These are phyloP conservation scores for Osmerus eperlanus DNA, from an alignment of 2,113 vertebrate genomes.

Conservation along the genomic window DNA sequence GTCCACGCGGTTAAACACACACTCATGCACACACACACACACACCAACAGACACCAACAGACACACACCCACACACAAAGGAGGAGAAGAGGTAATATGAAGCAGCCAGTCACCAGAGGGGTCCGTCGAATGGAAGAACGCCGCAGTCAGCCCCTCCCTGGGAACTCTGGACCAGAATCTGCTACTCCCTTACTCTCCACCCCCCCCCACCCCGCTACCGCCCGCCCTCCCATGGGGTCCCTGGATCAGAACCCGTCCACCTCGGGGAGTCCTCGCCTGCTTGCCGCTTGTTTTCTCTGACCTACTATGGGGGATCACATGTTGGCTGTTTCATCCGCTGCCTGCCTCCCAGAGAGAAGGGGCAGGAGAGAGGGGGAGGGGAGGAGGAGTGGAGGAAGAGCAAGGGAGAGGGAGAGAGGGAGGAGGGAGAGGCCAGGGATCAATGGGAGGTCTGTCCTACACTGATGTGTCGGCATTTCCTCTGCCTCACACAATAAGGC, in stretches of 20 bases:
- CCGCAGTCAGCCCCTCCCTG: background rate
- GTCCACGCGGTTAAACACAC: no score
- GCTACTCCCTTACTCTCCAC: background rate
- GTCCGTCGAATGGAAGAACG: conserved; percentile 26
- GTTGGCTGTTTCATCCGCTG: conserved; percentile 20
- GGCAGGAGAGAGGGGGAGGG: conserved; percentile 22
- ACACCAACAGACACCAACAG: no score
- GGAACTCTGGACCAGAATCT: background rate
- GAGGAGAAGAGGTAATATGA: conserved; percentile 20
- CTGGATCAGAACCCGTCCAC: no score
- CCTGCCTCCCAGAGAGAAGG: conserved; percentile 15
- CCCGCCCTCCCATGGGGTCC: background rate
- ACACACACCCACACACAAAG: no score
- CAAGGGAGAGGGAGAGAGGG: conserved; percentile 42
- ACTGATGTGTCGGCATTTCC: conserved; percentile 69
- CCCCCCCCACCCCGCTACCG: background rate
- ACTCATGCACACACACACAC: no score
- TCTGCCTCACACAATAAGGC: conserved; percentile 59
- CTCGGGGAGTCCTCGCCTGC: no score
- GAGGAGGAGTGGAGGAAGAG: conserved; percentile 22
- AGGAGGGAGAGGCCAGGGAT: conserved; percentile 51
- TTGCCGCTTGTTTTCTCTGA: conserved; percentile 24
- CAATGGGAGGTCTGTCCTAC: conserved; percentile 67
- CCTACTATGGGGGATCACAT: conserved; percentile 41
- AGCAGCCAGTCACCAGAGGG: conserved; percentile 41